Percentiles rank a stretch among this genome's conserved stretches.
Evolutionary conservation across 1,140 invertebrate genomes (phyloP).

Genomic region (Apis mellifera): Amel_HAv3.1 CM009938.2:1490001-1490500

Average conservation of each 20-base stretch:
- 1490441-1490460: conserved; percentile 54
- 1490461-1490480: conserved; percentile 50
- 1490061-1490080: neutral
- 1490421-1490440: neutral
- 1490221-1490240: neutral
- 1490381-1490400: conserved; percentile 36
- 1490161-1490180: neutral
- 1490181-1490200: neutral
- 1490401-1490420: conserved; percentile 50
- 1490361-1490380: conserved; percentile 23
- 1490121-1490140: no score
- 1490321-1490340: conserved; percentile 47
- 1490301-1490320: conserved; percentile 20
- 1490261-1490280: conserved; percentile 1
- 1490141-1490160: no score
- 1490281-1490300: no score
- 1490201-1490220: no score
- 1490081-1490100: neutral
- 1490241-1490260: conserved; percentile 47
- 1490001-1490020: no score
- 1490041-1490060: neutral
- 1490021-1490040: no score
- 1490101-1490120: neutral
- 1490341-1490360: conserved; percentile 21
- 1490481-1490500: conserved; percentile 12